Conservation (phyloP, 2,113 vertebrate genomes). For the Lucifuga dentata region DNA sequence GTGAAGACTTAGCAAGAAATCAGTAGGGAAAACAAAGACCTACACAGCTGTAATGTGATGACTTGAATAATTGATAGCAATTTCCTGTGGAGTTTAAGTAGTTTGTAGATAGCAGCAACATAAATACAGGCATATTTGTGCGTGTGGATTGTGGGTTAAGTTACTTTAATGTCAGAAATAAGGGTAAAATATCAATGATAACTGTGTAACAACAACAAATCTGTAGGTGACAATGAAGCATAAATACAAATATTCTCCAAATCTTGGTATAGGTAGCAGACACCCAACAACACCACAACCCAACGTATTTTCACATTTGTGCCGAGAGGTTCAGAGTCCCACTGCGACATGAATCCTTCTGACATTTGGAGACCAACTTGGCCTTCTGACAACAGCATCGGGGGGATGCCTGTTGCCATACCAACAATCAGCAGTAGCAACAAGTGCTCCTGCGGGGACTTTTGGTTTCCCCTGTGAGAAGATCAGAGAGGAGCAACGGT, state of each 20-base stretch:
- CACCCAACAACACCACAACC: neutral
- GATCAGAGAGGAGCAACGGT: constrained; percentile 54
- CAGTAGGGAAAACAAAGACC: neutral
- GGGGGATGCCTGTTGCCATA: constrained; percentile 70
- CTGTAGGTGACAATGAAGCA: neutral
- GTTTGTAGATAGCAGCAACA: constrained; percentile 9
- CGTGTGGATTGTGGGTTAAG: neutral
- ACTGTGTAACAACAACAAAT: neutral
- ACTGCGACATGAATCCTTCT: constrained; percentile 62
- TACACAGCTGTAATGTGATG: neutral
- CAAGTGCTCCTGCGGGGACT: constrained; percentile 61
- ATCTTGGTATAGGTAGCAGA: constrained; percentile 5
- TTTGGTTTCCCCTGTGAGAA: constrained; percentile 51
- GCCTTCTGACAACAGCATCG: constrained; percentile 67
- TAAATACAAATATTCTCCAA: too few relatives aligned
- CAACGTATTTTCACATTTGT: constrained; percentile 47
- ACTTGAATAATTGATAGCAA: neutral
- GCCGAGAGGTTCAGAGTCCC: constrained; percentile 49
- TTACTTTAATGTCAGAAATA: constrained; percentile 5
- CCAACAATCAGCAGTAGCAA: constrained; percentile 73
- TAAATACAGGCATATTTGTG: too few relatives aligned
- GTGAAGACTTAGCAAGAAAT: neutral
- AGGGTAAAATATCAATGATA: neutral
- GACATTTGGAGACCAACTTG: constrained; percentile 71
- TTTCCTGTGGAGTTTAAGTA: neutral